Conservation (phyloP, 2,888 invertebrate genomes). For the Metallyticus violacea region DNA sequence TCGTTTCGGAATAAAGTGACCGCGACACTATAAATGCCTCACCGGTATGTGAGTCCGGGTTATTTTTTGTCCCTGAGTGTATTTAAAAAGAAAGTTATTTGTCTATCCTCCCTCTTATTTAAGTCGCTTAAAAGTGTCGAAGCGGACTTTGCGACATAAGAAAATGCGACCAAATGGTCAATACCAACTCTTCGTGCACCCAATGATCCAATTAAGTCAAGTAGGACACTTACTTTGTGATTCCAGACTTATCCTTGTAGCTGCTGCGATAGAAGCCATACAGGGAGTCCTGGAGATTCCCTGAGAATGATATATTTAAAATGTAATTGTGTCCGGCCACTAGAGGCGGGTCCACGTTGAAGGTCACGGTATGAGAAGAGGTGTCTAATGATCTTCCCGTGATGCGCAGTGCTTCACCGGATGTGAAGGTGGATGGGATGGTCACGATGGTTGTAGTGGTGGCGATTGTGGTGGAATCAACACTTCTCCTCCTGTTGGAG, state of each 20-base stretch:
- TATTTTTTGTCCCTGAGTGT: too few relatives aligned
- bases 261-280: constrained; percentile 36
- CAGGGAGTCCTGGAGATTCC: constrained; percentile 28
- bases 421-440: neutral
- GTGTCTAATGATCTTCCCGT: neutral
- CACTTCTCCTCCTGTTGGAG: neutral
- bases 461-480: neutral
- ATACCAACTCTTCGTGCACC: too few relatives aligned
- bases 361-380: neutral
- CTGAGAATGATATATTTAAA: constrained; percentile 26
- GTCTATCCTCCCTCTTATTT: too few relatives aligned
- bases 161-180: too few relatives aligned
- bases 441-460: neutral
- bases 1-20: too few relatives aligned
- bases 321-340: constrained; percentile 11
- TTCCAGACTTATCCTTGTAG: constrained; percentile 28
- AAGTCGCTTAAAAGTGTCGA: too few relatives aligned
- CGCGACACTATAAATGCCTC: too few relatives aligned
- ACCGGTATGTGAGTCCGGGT: too few relatives aligned
- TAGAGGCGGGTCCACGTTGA: neutral
- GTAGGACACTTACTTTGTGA: constrained; percentile 11
- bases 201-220: too few relatives aligned
- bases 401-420: neutral
- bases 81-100: too few relatives aligned
- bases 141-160: too few relatives aligned